These are phyloP conservation scores for Seladonia tumulorum DNA, from an alignment of 2,888 invertebrate genomes.

Conservation along the genomic window DNA sequence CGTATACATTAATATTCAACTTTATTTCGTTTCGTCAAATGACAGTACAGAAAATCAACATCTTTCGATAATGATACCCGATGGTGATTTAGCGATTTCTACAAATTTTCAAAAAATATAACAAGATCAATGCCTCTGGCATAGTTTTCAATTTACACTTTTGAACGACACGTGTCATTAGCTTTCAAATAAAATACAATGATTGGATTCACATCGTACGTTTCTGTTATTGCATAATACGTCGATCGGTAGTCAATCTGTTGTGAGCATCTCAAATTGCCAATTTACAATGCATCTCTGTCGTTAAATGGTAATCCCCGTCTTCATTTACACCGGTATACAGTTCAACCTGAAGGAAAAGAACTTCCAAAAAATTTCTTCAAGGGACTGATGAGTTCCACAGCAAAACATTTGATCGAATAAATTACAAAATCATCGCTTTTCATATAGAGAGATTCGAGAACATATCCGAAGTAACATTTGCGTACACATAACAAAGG, in stretches of 20 bases:
- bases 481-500: constrained; percentile 13
- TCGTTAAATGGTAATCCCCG: not conserved
- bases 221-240: constrained; percentile 73
- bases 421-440: constrained; percentile 31
- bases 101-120: constrained; percentile 72
- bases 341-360: not conserved
- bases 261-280: constrained; percentile 73
- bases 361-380: not conserved
- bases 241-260: constrained; percentile 79
- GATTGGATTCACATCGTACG: constrained; percentile 67
- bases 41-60: constrained; percentile 76
- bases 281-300: constrained; percentile 69
- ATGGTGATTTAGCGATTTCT: constrained; percentile 64
- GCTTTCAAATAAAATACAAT: constrained; percentile 67
- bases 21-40: constrained; percentile 76
- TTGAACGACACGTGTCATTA: constrained; percentile 60
- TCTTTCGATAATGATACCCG: constrained; percentile 68
- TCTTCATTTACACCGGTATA: not conserved
- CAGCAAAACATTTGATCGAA: not conserved
- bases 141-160: constrained; percentile 58
- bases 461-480: constrained; percentile 21
- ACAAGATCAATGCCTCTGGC: constrained; percentile 60
- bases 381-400: not conserved
- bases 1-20: constrained; percentile 68
- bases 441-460: constrained; percentile 26